phyloP scores from a whole-genome alignment of 2,797 vertebrate species.

The Heterohyrax brucei region DNA sequence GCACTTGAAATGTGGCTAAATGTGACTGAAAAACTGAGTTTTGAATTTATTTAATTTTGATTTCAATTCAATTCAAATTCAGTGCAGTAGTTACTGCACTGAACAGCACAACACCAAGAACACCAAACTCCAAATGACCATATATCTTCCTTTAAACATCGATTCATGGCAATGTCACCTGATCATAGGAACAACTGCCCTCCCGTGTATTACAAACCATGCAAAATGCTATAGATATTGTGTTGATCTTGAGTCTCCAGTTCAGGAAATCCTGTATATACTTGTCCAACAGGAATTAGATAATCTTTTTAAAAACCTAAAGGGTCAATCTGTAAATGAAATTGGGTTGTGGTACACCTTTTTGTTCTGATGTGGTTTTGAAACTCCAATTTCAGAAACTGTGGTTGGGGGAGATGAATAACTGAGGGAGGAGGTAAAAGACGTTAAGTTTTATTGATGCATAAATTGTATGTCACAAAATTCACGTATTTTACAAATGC shows the following conservation, averaged over 20 bases:
- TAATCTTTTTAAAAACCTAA: background rate
- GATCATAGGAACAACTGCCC: background rate
- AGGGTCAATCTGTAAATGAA: constrained; percentile 22
- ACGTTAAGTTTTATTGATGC: background rate
- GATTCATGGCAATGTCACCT: background rate
- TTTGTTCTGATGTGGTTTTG: background rate
- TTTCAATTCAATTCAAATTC: background rate
- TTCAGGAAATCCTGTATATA: background rate
- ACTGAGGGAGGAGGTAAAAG: background rate
- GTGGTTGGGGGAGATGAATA: background rate
- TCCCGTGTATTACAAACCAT: background rate
- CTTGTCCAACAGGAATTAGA: constrained; percentile 1
- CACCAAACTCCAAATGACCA: background rate
- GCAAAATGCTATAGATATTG: constrained; percentile 1
- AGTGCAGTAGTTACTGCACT: background rate
- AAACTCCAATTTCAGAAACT: constrained; percentile 51
- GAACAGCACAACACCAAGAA: background rate
- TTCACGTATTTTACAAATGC: background rate
- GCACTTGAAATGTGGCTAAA: constrained; percentile 24
- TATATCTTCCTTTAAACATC: background rate
- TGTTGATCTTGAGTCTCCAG: background rate
- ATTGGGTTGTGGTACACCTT: background rate
- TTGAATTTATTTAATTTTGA: constrained; percentile 48
- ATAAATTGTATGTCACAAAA: constrained; percentile 30
- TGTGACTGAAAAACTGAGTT: background rate